These are phyloP conservation scores for Holothuria scabra DNA, from an alignment of 53 echinoderm and acorn worm species.

Conservation along the genomic window DNA sequence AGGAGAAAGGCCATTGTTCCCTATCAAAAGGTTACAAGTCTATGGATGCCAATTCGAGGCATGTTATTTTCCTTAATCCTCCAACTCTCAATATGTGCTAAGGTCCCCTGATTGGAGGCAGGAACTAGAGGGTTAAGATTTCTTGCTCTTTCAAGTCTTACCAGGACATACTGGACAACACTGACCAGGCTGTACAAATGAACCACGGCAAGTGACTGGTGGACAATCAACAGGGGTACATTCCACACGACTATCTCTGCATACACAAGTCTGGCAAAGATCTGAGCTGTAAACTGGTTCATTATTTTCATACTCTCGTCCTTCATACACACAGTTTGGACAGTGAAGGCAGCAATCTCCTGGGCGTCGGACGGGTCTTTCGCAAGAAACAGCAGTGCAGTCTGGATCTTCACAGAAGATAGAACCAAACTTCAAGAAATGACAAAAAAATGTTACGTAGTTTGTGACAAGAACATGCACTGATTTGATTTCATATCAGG, in stretches of 20 bases:
- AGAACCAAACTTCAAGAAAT: slow-evolving; percentile 53
- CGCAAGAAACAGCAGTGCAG: slow-evolving; percentile 56
- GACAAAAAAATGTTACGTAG: no score
- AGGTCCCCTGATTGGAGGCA: no score
- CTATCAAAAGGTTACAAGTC: no score
- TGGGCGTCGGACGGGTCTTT: slow-evolving; percentile 44
- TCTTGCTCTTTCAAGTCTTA: neutral
- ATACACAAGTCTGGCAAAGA: slow-evolving; percentile 76
- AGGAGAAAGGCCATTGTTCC: no score
- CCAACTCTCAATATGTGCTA: no score
- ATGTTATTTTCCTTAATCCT: no score
- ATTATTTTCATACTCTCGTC: slow-evolving; percentile 68
- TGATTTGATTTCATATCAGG: no score
- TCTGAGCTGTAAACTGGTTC: slow-evolving; percentile 63
- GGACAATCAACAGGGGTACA: slow-evolving; percentile 72
- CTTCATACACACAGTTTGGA: slow-evolving; percentile 76
- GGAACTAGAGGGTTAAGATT: no score
- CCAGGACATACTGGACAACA: slow-evolving; percentile 78
- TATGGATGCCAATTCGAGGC: no score
- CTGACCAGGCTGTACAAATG: slow-evolving; percentile 63
- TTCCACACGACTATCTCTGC: slow-evolving; percentile 71
- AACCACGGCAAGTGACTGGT: slow-evolving; percentile 65
- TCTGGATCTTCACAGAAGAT: slow-evolving; percentile 54
- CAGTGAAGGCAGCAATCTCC: slow-evolving; percentile 66
- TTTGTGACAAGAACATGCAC: no score